phyloP scores from a whole-genome alignment of 2,888 invertebrate species.

The Scaptomyza polygonia region DNA sequence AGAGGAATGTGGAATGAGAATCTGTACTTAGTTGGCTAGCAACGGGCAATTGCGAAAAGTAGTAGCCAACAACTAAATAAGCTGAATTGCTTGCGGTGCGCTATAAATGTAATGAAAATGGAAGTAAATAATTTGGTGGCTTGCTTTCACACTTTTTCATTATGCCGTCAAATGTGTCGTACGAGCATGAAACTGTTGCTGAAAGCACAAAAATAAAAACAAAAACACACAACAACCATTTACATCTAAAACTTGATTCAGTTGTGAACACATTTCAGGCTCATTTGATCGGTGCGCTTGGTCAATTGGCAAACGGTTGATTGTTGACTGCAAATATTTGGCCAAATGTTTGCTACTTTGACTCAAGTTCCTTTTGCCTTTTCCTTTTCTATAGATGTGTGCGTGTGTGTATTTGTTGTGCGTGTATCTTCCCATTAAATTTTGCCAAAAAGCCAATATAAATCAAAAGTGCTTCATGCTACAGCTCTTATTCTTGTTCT shows the following conservation, averaged over 20 bases:
- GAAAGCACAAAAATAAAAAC: conserved; percentile 21
- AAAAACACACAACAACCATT: neutral
- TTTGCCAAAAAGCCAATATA: conserved; percentile 27
- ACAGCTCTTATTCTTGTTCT: neutral
- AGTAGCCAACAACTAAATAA: conserved; percentile 12
- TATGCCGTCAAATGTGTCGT: conserved; percentile 16
- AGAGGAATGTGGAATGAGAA: neutral
- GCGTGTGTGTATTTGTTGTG: conserved; percentile 4
- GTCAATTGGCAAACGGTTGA: conserved; percentile 61
- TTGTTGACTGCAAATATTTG: conserved; percentile 64
- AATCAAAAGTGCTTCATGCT: conserved; percentile 24
- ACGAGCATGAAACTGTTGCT: conserved; percentile 45
- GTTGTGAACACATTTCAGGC: conserved; percentile 74
- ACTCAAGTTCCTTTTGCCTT: conserved; percentile 55
- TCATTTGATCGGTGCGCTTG: conserved; percentile 73
- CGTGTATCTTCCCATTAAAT: conserved; percentile 11
- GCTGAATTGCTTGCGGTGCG: conserved; percentile 12
- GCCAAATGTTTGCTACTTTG: conserved; percentile 76
- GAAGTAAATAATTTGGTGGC: conserved; percentile 25
- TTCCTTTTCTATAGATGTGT: conserved; percentile 3
- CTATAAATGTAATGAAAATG: conserved; percentile 29
- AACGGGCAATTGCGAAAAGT: conserved; percentile 20
- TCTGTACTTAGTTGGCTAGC: conserved; percentile 4
- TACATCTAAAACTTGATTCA: conserved; percentile 32
- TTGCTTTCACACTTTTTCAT: too few relatives aligned